Evolutionary conservation across 2,113 vertebrate species (phyloP).

Genomic region (Saimiri boliviensis): DNA sequence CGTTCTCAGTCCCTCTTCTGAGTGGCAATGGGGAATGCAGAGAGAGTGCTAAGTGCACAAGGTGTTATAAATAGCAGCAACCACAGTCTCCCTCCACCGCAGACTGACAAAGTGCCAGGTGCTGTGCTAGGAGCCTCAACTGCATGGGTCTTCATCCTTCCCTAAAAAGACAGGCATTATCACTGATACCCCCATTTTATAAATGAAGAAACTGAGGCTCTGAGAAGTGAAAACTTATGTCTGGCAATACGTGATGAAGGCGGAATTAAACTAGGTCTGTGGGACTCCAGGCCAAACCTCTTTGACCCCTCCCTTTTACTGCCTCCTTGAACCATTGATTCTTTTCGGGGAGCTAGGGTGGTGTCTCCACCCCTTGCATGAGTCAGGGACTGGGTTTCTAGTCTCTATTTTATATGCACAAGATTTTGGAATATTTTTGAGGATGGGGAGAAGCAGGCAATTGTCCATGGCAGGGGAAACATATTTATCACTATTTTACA

Average conservation of each 20-base stretch:
- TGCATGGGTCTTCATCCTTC: neutral
- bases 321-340: neutral
- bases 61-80: fast-evolving
- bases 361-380: fast-evolving
- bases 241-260: neutral
- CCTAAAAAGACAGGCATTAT: neutral
- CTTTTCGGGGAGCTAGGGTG: neutral
- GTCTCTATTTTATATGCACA: neutral
- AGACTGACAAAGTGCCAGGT: neutral
- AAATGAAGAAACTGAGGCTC: neutral
- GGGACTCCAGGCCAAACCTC: neutral
- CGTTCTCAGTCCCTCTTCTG: neutral
- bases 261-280: neutral
- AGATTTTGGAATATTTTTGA: neutral
- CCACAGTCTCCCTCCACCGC: fast-evolving
- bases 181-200: neutral
- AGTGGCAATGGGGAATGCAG: neutral
- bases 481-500: neutral
- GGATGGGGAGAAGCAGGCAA: neutral
- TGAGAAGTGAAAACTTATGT: neutral
- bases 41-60: fast-evolving
- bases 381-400: neutral
- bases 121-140: neutral
- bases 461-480: neutral
- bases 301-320: neutral